These are phyloP conservation scores for Hirtodrosophila alboralis DNA, from an alignment of 2,888 invertebrate genomes.

Conservation along the genomic window DNA sequence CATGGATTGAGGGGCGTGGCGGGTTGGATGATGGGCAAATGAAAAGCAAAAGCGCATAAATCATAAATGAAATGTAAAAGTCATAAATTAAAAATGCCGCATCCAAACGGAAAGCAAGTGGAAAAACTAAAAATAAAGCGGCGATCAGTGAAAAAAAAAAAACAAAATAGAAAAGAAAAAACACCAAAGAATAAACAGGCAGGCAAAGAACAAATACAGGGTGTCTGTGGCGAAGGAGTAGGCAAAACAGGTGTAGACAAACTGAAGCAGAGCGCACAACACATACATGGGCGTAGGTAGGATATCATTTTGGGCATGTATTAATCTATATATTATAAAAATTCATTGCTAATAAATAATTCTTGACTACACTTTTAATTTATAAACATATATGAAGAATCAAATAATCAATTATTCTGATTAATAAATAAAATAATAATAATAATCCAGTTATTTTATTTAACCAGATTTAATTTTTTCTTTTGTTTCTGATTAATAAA, in stretches of 20 bases:
- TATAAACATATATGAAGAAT: no score
- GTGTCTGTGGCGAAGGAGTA: constrained; percentile 43
- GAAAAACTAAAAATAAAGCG: constrained; percentile 64
- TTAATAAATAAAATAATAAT: no score
- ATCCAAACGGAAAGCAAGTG: constrained; percentile 41
- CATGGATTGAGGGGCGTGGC: constrained; percentile 29
- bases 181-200: constrained; percentile 7
- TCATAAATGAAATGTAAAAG: constrained; percentile 40
- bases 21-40: constrained; percentile 7
- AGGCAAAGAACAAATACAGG: constrained; percentile 51
- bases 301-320: no score
- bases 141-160: constrained; percentile 47
- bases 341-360: no score
- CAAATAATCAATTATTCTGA: no score
- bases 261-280: constrained; percentile 30
- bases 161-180: constrained; percentile 15
- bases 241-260: constrained; percentile 58
- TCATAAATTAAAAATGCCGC: constrained; percentile 29
- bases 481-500: no score
- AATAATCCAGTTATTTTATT: no score
- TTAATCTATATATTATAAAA: no score
- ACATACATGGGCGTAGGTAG: no score
- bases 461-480: no score
- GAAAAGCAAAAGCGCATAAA: constrained; percentile 37
- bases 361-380: no score